Evolutionary conservation across 2,888 invertebrate genomes (phyloP).

Genomic region (Pemphredon lugubris): DNA sequence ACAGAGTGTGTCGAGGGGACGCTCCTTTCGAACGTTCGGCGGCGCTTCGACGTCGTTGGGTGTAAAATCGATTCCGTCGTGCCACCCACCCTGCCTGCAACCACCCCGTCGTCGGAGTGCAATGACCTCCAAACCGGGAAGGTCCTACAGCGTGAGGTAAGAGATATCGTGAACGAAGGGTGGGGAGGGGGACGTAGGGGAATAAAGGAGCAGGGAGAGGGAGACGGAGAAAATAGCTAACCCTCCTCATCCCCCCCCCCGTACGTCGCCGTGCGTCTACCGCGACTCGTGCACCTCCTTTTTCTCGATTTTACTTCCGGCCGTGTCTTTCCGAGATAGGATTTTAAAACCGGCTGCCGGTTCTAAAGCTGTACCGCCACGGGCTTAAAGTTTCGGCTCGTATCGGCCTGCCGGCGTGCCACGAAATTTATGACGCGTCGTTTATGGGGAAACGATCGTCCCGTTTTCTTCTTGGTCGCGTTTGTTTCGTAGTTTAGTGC

Average conservation of each 20-base stretch:
- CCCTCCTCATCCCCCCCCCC: constrained; percentile 37
- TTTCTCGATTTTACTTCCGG: constrained; percentile 64
- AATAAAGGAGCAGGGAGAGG: constrained; percentile 20
- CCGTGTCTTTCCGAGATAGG: constrained; percentile 47
- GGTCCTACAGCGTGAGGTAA: constrained; percentile 76
- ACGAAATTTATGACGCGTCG: constrained; percentile 39
- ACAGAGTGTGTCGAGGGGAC: not conserved
- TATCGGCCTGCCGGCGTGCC: not conserved
- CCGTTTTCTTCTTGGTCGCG: constrained; percentile 3
- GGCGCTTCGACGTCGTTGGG: constrained; percentile 48
- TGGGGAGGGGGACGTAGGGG: constrained; percentile 1
- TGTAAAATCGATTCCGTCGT: constrained; percentile 70
- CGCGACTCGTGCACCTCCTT: constrained; percentile 47
- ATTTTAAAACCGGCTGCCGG: constrained; percentile 49
- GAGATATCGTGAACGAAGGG: constrained; percentile 27
- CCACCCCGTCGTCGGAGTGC: constrained; percentile 67
- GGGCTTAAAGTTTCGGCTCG: constrained; percentile 15
- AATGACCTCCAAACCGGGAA: constrained; percentile 78
- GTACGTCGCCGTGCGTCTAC: constrained; percentile 45
- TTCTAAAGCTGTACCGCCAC: constrained; percentile 46
- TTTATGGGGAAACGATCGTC: constrained; percentile 40
- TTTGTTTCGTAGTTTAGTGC: not conserved
- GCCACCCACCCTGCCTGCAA: constrained; percentile 64
- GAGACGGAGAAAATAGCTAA: constrained; percentile 58
- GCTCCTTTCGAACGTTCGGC: constrained; percentile 30